Evolutionary conservation across 2,888 invertebrate species (phyloP).

Genomic region (Campoplex capitator): DNA sequence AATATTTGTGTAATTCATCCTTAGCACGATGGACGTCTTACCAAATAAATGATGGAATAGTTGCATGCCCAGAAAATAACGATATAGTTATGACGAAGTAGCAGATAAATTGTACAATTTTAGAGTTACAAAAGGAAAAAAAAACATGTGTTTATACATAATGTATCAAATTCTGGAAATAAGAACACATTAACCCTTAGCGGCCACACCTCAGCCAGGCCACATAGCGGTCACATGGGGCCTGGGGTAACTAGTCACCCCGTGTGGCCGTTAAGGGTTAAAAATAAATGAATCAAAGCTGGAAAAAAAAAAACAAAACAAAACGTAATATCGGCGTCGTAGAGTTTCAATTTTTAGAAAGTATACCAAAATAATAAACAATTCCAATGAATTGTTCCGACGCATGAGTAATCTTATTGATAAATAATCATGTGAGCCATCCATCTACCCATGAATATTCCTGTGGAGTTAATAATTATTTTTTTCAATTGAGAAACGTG

Average conservation of each 20-base stretch:
- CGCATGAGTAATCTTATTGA: no score
- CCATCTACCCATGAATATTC: no score
- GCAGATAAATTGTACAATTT: slow-evolving; percentile 73
- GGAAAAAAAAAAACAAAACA: slow-evolving; percentile 28
- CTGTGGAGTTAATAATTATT: no score
- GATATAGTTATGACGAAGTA: slow-evolving; percentile 67
- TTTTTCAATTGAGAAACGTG: no score
- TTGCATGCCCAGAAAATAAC: slow-evolving; percentile 75
- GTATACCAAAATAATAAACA: no score
- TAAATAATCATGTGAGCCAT: neutral
- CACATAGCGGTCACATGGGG: no score
- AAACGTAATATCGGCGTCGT: neutral
- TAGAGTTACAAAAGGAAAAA: slow-evolving; percentile 71
- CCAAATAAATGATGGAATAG: slow-evolving; percentile 78
- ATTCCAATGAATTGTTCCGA: no score
- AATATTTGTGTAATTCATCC: slow-evolving; percentile 38
- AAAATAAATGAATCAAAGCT: slow-evolving; percentile 77
- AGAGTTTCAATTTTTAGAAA: no score
- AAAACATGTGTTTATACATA: slow-evolving; percentile 80
- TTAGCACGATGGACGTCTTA: slow-evolving; percentile 74
- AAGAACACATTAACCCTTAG: slow-evolving; percentile 77
- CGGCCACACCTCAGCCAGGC: no score
- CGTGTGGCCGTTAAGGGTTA: no score
- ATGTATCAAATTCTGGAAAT: slow-evolving; percentile 79
- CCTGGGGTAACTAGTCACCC: no score